These are phyloP conservation scores for Oeneis ivallda DNA, from an alignment of 2,888 invertebrate genomes.

Conservation along the genomic window DNA sequence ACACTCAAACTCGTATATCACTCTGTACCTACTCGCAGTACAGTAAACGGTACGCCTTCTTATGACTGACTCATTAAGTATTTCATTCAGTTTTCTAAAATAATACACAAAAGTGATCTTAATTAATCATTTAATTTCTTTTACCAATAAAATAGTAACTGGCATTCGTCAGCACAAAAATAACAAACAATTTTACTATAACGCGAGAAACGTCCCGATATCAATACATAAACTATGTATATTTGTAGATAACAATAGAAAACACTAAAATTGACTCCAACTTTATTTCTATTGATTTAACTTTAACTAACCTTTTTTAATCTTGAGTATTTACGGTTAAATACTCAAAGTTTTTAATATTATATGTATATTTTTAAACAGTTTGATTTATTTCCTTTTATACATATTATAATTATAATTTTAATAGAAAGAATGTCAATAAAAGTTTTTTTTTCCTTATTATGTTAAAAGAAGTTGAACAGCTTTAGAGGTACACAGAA, in stretches of 20 bases:
- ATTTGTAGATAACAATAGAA: conserved; percentile 52
- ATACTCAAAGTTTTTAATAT: too few relatives aligned
- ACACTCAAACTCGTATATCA: too few relatives aligned
- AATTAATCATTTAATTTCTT: conserved; percentile 50
- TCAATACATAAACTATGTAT: conserved; percentile 53
- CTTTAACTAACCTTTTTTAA: conserved; percentile 11
- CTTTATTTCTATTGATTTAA: conserved; percentile 37
- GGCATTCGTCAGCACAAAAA: conserved; percentile 69
- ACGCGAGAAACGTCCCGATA: conserved; percentile 57
- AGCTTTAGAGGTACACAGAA: conserved; percentile 24
- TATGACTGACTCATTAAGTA: too few relatives aligned
- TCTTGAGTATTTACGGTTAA: too few relatives aligned
- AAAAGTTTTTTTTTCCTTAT: conserved; percentile 5
- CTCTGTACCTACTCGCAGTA: too few relatives aligned
- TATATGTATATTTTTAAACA: neutral
- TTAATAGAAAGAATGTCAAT: conserved; percentile 15
- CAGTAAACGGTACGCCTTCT: too few relatives aligned
- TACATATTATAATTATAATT: neutral
- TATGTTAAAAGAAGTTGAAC: conserved; percentile 23
- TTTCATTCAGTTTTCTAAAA: neutral
- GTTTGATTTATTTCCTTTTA: conserved; percentile 16
- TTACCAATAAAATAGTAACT: conserved; percentile 61
- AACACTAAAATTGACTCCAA: conserved; percentile 67
- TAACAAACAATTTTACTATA: conserved; percentile 53
- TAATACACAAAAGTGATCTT: conserved; percentile 35